phyloP scores from a whole-genome alignment of 2,113 vertebrate genomes.

The Marmota flaviventris region DNA sequence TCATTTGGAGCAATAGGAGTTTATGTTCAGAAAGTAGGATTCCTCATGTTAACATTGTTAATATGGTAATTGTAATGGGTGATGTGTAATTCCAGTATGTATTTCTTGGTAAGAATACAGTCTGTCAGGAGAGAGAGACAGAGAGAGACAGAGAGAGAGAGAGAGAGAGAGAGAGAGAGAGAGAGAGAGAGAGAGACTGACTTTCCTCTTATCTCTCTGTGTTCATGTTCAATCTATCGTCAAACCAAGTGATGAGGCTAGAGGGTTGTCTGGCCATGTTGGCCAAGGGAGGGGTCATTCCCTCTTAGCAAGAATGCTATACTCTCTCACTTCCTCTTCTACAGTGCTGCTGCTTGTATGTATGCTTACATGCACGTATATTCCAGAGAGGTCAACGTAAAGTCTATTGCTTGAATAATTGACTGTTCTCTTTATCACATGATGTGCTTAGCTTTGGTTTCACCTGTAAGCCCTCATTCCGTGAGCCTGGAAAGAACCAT shows the following conservation, averaged over 20 bases:
- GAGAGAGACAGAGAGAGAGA: too few species aligned
- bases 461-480: neutral
- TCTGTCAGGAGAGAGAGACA: too few species aligned
- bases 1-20: neutral
- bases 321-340: neutral
- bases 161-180: too few species aligned
- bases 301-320: neutral
- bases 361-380: too few species aligned
- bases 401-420: neutral
- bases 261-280: neutral
- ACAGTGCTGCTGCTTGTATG: neutral
- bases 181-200: too few species aligned
- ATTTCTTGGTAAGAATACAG: neutral
- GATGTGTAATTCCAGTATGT: too few species aligned
- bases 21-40: neutral
- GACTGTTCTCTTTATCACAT: neutral
- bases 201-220: neutral
- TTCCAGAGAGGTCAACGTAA: neutral
- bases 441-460: neutral
- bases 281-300: neutral
- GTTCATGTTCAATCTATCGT: neutral
- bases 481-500: neutral
- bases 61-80: neutral
- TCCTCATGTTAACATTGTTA: neutral
- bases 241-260: neutral